These are phyloP conservation scores for Cacoxenus indagator DNA, from an alignment of 2,888 invertebrate genomes.

Conservation along the genomic window DNA sequence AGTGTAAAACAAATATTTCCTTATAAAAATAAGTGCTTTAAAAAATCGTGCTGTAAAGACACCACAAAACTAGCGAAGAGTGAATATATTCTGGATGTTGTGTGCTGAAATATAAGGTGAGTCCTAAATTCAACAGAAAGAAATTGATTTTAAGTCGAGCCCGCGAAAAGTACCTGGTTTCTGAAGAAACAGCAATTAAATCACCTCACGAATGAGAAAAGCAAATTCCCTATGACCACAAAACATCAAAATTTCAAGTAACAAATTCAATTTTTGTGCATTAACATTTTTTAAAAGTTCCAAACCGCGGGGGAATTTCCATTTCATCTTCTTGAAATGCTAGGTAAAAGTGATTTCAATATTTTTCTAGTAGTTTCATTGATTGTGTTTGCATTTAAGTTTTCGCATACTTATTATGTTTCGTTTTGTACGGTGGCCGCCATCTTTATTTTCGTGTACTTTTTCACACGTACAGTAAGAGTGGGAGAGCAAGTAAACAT, in stretches of 20 bases:
- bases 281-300: too few relatives aligned
- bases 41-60: not conserved
- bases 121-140: not conserved
- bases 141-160: too few relatives aligned
- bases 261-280: too few relatives aligned
- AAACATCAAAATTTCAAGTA: too few relatives aligned
- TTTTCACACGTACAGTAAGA: constrained; percentile 26
- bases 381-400: not conserved
- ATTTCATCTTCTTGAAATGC: too few relatives aligned
- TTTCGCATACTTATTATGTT: constrained; percentile 20
- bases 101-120: not conserved
- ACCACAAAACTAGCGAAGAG: not conserved
- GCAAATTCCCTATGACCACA: too few relatives aligned
- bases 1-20: not conserved
- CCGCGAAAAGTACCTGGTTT: too few relatives aligned
- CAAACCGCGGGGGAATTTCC: too few relatives aligned
- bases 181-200: too few relatives aligned
- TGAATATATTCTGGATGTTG: not conserved
- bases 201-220: too few relatives aligned
- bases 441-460: constrained; percentile 56
- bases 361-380: not conserved
- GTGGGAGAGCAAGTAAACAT: constrained; percentile 27
- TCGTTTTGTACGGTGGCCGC: constrained; percentile 50
- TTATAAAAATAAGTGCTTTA: constrained; percentile 3
- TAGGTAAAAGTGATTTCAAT: not conserved